These are phyloP conservation scores for Galerucella calmariensis DNA, from an alignment of 2,888 invertebrate species.

Conservation along the genomic window DNA sequence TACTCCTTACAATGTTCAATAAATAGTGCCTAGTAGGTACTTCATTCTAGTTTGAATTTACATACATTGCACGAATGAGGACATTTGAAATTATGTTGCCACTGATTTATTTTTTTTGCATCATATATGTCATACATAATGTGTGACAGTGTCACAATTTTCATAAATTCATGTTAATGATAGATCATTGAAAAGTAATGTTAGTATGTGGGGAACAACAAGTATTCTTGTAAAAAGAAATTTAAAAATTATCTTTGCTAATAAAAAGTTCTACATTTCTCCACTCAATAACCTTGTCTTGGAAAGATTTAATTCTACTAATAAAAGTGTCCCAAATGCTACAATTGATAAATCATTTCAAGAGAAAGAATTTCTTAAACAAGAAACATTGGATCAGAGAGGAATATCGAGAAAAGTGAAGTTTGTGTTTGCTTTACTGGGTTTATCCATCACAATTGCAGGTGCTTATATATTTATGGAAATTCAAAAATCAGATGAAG, in stretches of 20 bases:
- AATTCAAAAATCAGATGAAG: slow-evolving; percentile 80
- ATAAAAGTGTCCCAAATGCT: slow-evolving; percentile 15
- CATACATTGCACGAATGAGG: not conserved
- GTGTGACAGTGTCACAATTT: slow-evolving; percentile 8
- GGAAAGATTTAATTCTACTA: slow-evolving; percentile 20
- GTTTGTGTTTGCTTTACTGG: slow-evolving; percentile 63
- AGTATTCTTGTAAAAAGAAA: slow-evolving; percentile 27
- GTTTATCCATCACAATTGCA: slow-evolving; percentile 70
- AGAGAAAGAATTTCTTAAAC: slow-evolving; percentile 34
- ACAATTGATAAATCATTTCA: slow-evolving; percentile 36
- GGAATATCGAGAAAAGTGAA: slow-evolving; percentile 33
- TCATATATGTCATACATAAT: slow-evolving; percentile 26
- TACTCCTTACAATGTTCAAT: not conserved
- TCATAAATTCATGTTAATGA: slow-evolving; percentile 34
- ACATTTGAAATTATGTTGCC: not conserved
- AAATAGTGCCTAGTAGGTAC: too few relatives aligned
- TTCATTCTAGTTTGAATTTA: not conserved
- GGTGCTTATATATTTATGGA: slow-evolving; percentile 73
- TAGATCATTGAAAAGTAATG: slow-evolving; percentile 19
- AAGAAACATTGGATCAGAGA: slow-evolving; percentile 31
- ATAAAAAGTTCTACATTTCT: slow-evolving; percentile 10
- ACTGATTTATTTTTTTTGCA: slow-evolving; percentile 11
- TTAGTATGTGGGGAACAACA: slow-evolving; percentile 27
- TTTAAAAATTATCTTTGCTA: slow-evolving; percentile 20
- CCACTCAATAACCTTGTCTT: slow-evolving; percentile 8